These are phyloP conservation scores for Dicyrtoma fusca DNA, from an alignment of 2,888 invertebrate genomes.

Conservation along the genomic window DNA sequence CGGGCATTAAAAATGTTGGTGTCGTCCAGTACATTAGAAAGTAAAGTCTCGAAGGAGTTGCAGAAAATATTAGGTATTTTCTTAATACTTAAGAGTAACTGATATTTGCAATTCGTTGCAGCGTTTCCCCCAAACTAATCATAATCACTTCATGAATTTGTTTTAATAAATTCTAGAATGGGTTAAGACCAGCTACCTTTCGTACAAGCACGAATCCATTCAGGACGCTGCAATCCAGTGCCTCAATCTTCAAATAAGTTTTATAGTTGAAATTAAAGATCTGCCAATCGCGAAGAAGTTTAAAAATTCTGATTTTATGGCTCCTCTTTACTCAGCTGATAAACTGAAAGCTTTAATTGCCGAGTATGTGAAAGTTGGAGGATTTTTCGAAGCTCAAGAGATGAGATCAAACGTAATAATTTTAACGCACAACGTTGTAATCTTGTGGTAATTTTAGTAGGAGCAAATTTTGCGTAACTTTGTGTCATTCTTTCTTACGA, in stretches of 20 bases:
- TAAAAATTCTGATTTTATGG: constrained; percentile 1
- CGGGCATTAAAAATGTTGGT: neutral
- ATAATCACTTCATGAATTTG: neutral
- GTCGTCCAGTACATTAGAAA: neutral
- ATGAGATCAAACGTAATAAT: constrained; percentile 12
- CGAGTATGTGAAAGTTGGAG: constrained; percentile 9
- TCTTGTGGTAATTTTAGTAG: too few relatives aligned
- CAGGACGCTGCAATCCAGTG: constrained; percentile 22
- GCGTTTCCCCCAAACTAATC: too few relatives aligned
- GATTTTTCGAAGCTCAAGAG: constrained; percentile 1
- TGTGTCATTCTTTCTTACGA: neutral
- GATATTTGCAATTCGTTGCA: neutral
- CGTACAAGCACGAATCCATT: constrained; percentile 25
- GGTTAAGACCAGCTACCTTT: constrained; percentile 21
- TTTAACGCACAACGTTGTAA: neutral
- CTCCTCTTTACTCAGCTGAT: neutral
- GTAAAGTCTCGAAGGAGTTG: neutral
- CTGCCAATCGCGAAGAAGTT: neutral
- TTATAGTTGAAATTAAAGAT: neutral
- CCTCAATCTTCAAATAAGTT: constrained; percentile 3
- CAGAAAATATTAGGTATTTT: constrained; percentile 19
- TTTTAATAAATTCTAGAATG: constrained; percentile 17
- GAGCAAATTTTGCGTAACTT: neutral
- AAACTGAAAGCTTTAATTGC: neutral
- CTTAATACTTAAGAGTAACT: neutral